A percentile compares a stretch with the other conserved stretches of the same genome.
These are phyloP conservation scores for Pelagia noctiluca DNA, from an alignment of 30 jellyfish, hydroid and myxozoan species.

Conservation along the genomic window DNA sequence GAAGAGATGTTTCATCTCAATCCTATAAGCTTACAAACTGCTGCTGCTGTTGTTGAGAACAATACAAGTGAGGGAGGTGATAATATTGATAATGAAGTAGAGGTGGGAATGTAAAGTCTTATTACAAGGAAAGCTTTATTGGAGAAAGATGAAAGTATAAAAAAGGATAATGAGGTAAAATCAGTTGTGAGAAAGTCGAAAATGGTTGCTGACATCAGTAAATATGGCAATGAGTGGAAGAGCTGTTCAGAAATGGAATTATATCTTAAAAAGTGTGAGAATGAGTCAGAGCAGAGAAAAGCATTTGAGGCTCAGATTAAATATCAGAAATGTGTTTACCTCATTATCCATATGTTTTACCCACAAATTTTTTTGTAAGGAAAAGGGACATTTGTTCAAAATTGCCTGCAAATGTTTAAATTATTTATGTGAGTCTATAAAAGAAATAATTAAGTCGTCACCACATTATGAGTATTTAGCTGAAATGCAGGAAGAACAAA, in stretches of 20 bases:
- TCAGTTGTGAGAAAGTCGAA: slow-evolving; percentile 11
- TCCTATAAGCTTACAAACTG: too few relatives aligned
- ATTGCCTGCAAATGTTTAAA: not conserved
- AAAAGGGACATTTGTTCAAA: slow-evolving; percentile 4
- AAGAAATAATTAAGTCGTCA: not conserved
- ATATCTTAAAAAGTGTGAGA: too few relatives aligned
- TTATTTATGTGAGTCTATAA: not conserved
- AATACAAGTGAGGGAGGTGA: too few relatives aligned
- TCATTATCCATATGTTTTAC: too few relatives aligned
- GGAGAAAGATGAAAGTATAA: not conserved
- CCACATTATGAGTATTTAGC: slow-evolving; percentile 8
- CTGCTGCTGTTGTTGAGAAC: too few relatives aligned
- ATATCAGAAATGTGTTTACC: slow-evolving; percentile 6
- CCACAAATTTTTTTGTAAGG: not conserved
- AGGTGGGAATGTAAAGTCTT: not conserved
- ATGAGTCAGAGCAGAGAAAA: not conserved
- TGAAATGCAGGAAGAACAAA: not conserved
- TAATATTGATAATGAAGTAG: not conserved
- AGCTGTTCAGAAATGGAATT: too few relatives aligned
- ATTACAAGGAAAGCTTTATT: slow-evolving; percentile 12
- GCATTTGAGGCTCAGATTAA: not conserved
- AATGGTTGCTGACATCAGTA: slow-evolving; percentile 1
- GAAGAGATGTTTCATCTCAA: too few relatives aligned
- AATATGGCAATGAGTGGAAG: slow-evolving; percentile 11
- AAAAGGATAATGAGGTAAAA: slow-evolving; percentile 4